phyloP scores from a whole-genome alignment of 2,113 vertebrate species.

The Triplophysa tibetana region DNA sequence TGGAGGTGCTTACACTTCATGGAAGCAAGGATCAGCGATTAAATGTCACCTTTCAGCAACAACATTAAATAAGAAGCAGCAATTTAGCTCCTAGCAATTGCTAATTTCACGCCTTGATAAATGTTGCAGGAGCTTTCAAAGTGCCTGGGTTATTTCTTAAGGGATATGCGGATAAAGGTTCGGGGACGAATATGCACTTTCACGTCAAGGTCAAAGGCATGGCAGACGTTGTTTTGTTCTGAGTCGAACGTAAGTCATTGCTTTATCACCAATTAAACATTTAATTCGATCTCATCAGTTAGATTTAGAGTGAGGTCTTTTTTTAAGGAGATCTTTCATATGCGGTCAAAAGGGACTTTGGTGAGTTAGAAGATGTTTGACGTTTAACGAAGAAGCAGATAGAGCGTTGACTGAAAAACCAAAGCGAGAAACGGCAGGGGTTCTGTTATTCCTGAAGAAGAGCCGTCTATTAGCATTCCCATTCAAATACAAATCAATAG shows the following conservation, averaged over 20 bases:
- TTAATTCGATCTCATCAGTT: constrained; percentile 26
- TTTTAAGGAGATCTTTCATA: constrained; percentile 24
- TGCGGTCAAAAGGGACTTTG: background rate
- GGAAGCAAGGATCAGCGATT: constrained; percentile 65
- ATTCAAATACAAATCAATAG: no score
- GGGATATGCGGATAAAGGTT: constrained; percentile 51
- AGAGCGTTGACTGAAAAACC: no score
- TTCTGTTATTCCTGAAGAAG: no score
- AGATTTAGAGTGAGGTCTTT: constrained; percentile 25
- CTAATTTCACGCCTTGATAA: constrained; percentile 72
- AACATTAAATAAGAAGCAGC: constrained; percentile 70
- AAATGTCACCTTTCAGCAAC: constrained; percentile 71
- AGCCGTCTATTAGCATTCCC: no score
- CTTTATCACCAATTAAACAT: constrained; percentile 32
- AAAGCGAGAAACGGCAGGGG: no score
- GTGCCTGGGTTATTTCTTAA: constrained; percentile 61
- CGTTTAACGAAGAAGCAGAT: constrained; percentile 11
- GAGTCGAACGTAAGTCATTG: constrained; percentile 24
- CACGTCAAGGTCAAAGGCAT: constrained; percentile 52
- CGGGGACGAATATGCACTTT: constrained; percentile 26
- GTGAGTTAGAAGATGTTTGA: constrained; percentile 15
- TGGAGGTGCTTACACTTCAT: constrained; percentile 61
- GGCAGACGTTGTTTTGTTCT: constrained; percentile 26
- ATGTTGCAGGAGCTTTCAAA: constrained; percentile 65
- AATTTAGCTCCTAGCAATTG: constrained; percentile 69